Evolutionary conservation across 2,113 vertebrate genomes (phyloP).

Genomic region (Suncus etruscus): DNA sequence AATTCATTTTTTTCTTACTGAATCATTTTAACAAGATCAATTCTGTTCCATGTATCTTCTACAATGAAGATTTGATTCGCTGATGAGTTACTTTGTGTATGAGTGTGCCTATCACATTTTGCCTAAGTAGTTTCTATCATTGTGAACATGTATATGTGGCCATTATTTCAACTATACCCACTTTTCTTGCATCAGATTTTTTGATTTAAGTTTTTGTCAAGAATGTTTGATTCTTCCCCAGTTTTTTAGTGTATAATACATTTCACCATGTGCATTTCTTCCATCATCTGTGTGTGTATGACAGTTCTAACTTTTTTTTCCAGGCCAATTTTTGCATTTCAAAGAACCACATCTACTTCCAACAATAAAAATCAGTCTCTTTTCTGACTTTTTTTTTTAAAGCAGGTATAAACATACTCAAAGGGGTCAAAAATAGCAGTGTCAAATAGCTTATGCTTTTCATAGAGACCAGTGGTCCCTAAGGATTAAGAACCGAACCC

Average conservation of each 20-base stretch:
- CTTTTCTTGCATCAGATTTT: conserved; percentile 53
- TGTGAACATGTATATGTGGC: conserved; percentile 3
- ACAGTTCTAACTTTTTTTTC: conserved; percentile 56
- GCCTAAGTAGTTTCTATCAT: neutral
- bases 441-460: neutral
- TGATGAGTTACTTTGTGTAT: neutral
- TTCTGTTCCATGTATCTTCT: conserved; percentile 31
- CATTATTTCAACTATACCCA: conserved; percentile 48
- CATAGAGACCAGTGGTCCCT: neutral
- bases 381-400: neutral
- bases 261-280: conserved; percentile 50
- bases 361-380: neutral
- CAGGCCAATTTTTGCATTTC: conserved; percentile 55
- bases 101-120: conserved; percentile 5
- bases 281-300: conserved; percentile 33
- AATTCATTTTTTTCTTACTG: conserved; percentile 58
- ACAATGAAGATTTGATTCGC: conserved; percentile 47
- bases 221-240: conserved; percentile 63
- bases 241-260: conserved; percentile 65
- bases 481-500: conserved; percentile 37
- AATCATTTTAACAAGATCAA: conserved; percentile 58
- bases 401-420: neutral
- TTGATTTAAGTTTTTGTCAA: conserved; percentile 60
- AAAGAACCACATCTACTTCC: conserved; percentile 30
- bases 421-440: neutral